phyloP scores from a whole-genome alignment of 2,888 invertebrate species.

The Sussaba pulchella region DNA sequence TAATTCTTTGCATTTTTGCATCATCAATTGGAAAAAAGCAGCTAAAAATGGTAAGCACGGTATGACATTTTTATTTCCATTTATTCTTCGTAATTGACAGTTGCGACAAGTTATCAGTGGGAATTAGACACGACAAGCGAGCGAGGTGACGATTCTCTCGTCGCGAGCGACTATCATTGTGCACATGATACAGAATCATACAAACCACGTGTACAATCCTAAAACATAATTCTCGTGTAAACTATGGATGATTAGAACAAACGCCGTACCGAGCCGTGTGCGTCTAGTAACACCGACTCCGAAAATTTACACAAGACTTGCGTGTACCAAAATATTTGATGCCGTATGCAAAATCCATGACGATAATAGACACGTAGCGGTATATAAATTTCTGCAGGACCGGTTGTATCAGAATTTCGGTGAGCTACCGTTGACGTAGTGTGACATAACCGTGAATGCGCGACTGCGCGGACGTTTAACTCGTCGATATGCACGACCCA shows the following conservation, averaged over 20 bases:
- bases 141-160: neutral
- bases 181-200: conserved; percentile 7
- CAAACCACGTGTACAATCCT: neutral
- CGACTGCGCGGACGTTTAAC: conserved; percentile 42
- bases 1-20: too few relatives aligned
- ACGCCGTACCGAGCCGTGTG: too few relatives aligned
- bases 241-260: conserved; percentile 35
- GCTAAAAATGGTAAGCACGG: too few relatives aligned
- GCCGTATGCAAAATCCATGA: conserved; percentile 24
- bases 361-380: conserved; percentile 26
- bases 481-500: conserved; percentile 43
- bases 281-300: too few relatives aligned
- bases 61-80: neutral
- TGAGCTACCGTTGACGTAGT: conserved; percentile 59
- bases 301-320: conserved; percentile 40
- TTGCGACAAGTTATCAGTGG: too few relatives aligned
- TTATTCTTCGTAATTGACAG: neutral
- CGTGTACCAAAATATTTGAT: too few relatives aligned
- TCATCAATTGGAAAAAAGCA: too few relatives aligned
- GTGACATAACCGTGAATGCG: conserved; percentile 48
- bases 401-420: conserved; percentile 44
- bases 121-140: neutral
- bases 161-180: neutral
- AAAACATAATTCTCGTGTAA: conserved; percentile 9
- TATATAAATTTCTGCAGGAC: conserved; percentile 49